Percentiles rank a stretch among this genome's conserved stretches.
These are phyloP conservation scores for Hippocampus comes DNA, from an alignment of 2,113 vertebrate genomes.

Conservation along the genomic window DNA sequence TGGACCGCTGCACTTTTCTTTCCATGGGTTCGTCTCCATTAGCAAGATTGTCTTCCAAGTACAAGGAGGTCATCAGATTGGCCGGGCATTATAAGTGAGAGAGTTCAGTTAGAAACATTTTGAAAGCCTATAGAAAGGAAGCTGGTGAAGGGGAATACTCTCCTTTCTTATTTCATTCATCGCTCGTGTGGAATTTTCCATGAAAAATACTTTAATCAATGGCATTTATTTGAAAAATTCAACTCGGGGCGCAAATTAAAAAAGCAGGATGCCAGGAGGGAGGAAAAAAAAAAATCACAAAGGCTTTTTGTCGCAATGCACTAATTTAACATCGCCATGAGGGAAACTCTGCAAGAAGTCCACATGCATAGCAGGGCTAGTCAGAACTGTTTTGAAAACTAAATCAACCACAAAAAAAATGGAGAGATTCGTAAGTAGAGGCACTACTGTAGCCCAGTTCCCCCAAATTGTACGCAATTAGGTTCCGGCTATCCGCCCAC, in stretches of 20 bases:
- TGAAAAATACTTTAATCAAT: not conserved
- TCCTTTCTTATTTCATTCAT: constrained; percentile 6
- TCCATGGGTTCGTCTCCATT: constrained; percentile 45
- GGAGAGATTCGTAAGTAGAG: too few relatives aligned
- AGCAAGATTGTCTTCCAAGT: constrained; percentile 42
- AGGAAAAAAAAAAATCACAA: too few relatives aligned
- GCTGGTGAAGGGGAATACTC: not conserved
- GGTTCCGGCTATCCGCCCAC: not conserved
- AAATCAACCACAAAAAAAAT: too few relatives aligned
- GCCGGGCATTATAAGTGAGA: constrained; percentile 28
- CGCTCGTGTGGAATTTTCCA: constrained; percentile 8
- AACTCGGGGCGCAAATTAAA: not conserved
- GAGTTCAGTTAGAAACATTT: not conserved
- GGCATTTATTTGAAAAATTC: not conserved
- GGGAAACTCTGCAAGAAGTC: too few relatives aligned
- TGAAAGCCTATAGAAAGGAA: too few relatives aligned
- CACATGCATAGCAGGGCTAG: too few relatives aligned
- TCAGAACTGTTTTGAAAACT: too few relatives aligned
- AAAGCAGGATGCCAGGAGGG: not conserved
- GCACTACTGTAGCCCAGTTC: too few relatives aligned
- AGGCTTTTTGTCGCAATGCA: too few relatives aligned
- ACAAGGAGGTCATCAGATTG: constrained; percentile 41
- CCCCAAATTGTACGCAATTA: too few relatives aligned
- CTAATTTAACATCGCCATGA: too few relatives aligned
- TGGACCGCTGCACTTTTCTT: constrained; percentile 8